Conservation (phyloP, 2,113 vertebrate species). For the Herpetotheres cachinnans region DNA sequence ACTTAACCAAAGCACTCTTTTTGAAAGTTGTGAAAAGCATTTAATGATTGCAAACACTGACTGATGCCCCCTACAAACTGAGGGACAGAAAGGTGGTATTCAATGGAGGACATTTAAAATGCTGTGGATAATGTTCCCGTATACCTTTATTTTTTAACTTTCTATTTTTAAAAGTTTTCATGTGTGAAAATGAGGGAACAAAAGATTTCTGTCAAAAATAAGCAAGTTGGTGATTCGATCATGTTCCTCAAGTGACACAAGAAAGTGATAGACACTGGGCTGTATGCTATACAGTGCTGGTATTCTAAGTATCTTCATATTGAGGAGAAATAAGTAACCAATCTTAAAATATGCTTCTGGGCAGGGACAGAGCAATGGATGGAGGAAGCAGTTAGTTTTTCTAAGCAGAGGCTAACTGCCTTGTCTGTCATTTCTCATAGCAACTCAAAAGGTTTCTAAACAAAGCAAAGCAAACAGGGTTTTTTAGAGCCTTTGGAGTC, state of each 20-base stretch:
- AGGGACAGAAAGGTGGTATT: not conserved
- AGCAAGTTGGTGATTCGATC: not conserved
- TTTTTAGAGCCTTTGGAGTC: not conserved
- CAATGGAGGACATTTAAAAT: not conserved
- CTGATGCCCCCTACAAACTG: not conserved
- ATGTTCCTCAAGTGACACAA: not conserved
- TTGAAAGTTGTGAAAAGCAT: not conserved
- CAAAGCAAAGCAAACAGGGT: not conserved
- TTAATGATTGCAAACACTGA: not conserved
- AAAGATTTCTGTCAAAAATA: not conserved
- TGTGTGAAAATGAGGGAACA: not conserved
- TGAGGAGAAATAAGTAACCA: not conserved
- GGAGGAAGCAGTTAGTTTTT: not conserved
- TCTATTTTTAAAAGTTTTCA: not conserved
- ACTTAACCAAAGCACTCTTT: not conserved
- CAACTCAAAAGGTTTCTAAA: not conserved
- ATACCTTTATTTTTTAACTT: not conserved
- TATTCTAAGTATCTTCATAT: not conserved
- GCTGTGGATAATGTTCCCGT: not conserved
- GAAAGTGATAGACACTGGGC: not conserved
- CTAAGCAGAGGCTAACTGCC: not conserved
- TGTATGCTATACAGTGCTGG: fast-evolving
- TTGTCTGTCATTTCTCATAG: not conserved
- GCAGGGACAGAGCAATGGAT: not conserved
- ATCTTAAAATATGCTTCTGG: not conserved